These are phyloP conservation scores for Philypnodon macrostomus DNA, from an alignment of 2,797 vertebrate genomes.

Conservation along the genomic window DNA sequence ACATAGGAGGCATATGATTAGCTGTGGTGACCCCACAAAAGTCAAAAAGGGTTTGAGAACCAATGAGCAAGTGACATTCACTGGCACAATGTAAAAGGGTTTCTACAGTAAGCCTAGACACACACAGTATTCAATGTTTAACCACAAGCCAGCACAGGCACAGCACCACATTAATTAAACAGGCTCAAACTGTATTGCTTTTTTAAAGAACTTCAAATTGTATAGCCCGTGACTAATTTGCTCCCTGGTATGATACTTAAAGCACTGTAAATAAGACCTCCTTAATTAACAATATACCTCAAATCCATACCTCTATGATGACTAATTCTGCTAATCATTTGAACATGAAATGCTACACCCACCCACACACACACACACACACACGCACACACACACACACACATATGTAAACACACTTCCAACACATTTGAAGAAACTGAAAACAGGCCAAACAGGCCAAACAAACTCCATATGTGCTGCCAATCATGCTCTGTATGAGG, in stretches of 20 bases:
- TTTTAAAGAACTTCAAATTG: not conserved
- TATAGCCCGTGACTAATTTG: conserved; percentile 19
- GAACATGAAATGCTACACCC: conserved; percentile 8
- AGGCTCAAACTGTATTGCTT: conserved; percentile 4
- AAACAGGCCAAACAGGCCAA: conserved; percentile 30
- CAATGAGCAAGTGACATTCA: no score
- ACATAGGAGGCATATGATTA: no score
- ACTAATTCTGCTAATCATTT: conserved; percentile 9
- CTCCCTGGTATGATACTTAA: conserved; percentile 4
- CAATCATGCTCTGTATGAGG: conserved; percentile 65
- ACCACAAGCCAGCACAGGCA: conserved; percentile 5
- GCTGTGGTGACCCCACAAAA: no score
- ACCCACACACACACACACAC: conserved; percentile 29
- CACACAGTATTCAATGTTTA: no score
- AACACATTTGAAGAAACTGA: conserved; percentile 34
- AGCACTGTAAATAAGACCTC: not conserved
- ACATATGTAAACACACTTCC: conserved; percentile 33
- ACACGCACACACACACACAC: conserved; percentile 19
- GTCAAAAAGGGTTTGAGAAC: no score
- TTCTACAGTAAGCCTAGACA: no score
- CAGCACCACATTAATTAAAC: conserved; percentile 6
- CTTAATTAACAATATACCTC: conserved; percentile 3
- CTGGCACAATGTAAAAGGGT: no score
- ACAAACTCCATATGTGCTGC: conserved; percentile 65
- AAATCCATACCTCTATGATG: conserved; percentile 8